Evolutionary conservation across 2,113 vertebrate genomes (phyloP).

Genomic region (Microcebus tavaratra): DNA sequence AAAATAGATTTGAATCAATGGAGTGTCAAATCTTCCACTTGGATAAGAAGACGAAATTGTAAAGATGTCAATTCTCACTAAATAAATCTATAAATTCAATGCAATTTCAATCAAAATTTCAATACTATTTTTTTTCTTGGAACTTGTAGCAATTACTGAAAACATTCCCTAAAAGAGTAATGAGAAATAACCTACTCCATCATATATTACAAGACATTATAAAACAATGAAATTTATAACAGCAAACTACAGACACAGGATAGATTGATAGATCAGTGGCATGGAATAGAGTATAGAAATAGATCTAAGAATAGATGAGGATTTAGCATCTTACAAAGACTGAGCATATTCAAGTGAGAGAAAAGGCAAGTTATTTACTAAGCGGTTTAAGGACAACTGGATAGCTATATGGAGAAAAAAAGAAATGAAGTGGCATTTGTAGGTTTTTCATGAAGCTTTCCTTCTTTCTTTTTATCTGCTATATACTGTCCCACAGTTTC

Average conservation of each 20-base stretch:
- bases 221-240: conserved; percentile 45
- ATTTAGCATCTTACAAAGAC: conserved; percentile 21
- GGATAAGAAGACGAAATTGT: conserved; percentile 57
- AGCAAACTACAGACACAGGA: neutral
- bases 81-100: conserved; percentile 72
- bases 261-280: neutral
- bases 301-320: conserved; percentile 6
- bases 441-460: neutral
- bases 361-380: neutral
- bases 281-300: neutral
- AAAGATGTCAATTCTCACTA: conserved; percentile 69
- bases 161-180: conserved; percentile 54
- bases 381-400: conserved; percentile 5
- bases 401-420: neutral
- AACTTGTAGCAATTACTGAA: conserved; percentile 41
- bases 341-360: neutral
- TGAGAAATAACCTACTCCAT: conserved; percentile 33
- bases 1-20: conserved; percentile 76
- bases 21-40: conserved; percentile 64
- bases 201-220: conserved; percentile 22
- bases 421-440: neutral
- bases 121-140: conserved; percentile 45
- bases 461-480: neutral
- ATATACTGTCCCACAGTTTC: neutral
- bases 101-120: conserved; percentile 64